Evolutionary conservation across 2,797 vertebrate genomes (phyloP), one percentile per base, ranked within the genome.

Genomic region (Protonibea diacanthus): DNA sequence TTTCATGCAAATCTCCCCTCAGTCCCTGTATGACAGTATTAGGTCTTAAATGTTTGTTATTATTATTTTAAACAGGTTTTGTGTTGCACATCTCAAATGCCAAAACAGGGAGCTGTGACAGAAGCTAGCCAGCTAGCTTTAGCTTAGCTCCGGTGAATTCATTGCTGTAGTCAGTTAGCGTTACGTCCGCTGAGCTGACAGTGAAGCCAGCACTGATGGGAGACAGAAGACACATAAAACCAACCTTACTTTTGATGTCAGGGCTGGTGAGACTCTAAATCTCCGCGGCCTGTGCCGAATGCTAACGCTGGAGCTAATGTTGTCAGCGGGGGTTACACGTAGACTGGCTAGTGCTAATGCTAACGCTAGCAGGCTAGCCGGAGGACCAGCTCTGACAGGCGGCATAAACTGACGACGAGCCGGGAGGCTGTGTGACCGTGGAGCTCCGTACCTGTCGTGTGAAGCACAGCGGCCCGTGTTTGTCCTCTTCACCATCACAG

Each of bases 401-500:
- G 29, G 17, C 6, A n/a, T 8, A 5, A 64, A 14, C n/a, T 23
- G 7, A 9, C 10, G n/a, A 27, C 15, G n/a, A 11, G 11, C 7
- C 1, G 29, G 27, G 4, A 10, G 0, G 47, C 7, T 29, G 20
- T 8, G 56, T 8, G 49, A 20, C 58, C 0, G 61, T 13, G 8
- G 14, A 5, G n/a, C 1, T 12, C 18, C 52, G 21, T 92, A 95
- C 94, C 95, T 94, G 93, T 93, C 60, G 83, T 83, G 14, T 71
- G 77, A 86, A 84, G 84, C 81, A 77, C 91, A 78, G 89, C 90
- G 12, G 86, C 80, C 81, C 76, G 69, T 4, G 70, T 40, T 6
- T 72, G 23, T 72, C 71, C 74, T 75, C 62, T 81, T 83, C 85
- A 92, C 81, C 94, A 94, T 94, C 71, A 86, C 91, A 85, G 58